These are phyloP conservation scores for Neostethus bicornis DNA, from an alignment of 2,797 vertebrate genomes.

Conservation along the genomic window DNA sequence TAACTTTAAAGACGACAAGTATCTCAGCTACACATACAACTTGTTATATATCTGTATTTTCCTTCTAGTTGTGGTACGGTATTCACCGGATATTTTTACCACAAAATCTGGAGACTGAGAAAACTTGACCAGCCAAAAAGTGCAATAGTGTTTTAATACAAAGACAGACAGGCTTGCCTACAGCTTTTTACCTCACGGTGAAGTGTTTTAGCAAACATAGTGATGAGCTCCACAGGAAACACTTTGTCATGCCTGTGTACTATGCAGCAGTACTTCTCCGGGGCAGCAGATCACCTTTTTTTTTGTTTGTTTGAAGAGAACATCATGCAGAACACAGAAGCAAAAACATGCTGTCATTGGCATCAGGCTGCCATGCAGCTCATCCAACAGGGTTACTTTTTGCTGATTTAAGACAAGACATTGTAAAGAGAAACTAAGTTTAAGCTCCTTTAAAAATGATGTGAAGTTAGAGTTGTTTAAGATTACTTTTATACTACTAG, in stretches of 20 bases:
- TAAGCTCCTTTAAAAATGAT: conserved; percentile 18
- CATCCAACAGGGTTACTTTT: conserved; percentile 11
- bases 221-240: conserved; percentile 52
- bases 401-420: conserved; percentile 6
- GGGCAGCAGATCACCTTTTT: conserved; percentile 41
- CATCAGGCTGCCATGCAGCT: conserved; percentile 19
- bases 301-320: conserved; percentile 33
- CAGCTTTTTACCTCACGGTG: conserved; percentile 74
- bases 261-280: conserved; percentile 71
- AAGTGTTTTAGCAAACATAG: conserved; percentile 47
- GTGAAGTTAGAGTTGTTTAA: conserved; percentile 14
- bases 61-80: conserved; percentile 51
- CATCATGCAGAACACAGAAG: conserved; percentile 37
- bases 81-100: conserved; percentile 32
- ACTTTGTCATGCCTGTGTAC: conserved; percentile 69
- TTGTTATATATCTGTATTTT: conserved; percentile 37
- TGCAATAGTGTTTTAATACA: conserved; percentile 77
- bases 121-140: conserved; percentile 73
- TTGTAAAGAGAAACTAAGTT: conserved; percentile 15
- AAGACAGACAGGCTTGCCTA: conserved; percentile 57
- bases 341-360: conserved; percentile 37
- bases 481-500: conserved; percentile 19
- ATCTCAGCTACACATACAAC: conserved; percentile 19
- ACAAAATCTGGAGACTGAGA: conserved; percentile 60
- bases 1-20: conserved; percentile 8